Base-by-base conservation (phyloP, 53 echinoderm and acorn worm species). In the Echinometra lucunter region DNA sequence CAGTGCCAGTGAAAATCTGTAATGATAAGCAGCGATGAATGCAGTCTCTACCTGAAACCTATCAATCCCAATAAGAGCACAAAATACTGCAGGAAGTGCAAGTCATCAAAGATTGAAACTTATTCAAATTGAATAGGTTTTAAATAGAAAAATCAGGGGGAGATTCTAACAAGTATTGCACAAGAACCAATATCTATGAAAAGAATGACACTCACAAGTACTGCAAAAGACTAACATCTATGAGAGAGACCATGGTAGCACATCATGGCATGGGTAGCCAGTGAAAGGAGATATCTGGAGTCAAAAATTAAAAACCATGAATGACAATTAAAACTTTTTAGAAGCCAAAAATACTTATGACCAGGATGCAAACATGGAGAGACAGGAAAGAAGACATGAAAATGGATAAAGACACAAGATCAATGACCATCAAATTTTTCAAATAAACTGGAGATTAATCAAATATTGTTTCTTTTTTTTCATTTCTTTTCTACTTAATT, bases 361-460 rank as follows among this genome's bases (percentile, higher is more conserved):
- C 58, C 88, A 21, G 19, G 37, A 44, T 5, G 47, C 8, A 37
- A 90, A 27, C 30, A 27, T 32, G 21, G 57, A 88, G 32, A 56
- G 32, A 47, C 45, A 70, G n/a, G 69, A n/a, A n/a, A n/a, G n/a
- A n/a, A 91, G 69, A 91, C 91, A 91, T 27, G 69, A 92, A 75
- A 37, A 78, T 42, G 8, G 38, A 92, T 78, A 69, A 44, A 49
- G 34, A 92, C 38, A 53, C 49, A 78, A 92, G 92, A 92, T 92
- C 92, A 78, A 92, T 92, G 92, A 92, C 92, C 92, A 92, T 21
- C 17, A 44, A 92, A 67, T 58, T 85, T 75, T 37, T 74, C 92
- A 56, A 78, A 92, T 78, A 55, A 92, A 78, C 91, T 63, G 45
- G 34, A 78, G 35, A 80, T 92, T 78, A 92, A 92, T 92, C 92